Percentiles rank a stretch among this genome's conserved stretches.
These are phyloP conservation scores for Oscheius sp. DNA, from an alignment of 2,888 invertebrate genomes.

Conservation along the genomic window DNA sequence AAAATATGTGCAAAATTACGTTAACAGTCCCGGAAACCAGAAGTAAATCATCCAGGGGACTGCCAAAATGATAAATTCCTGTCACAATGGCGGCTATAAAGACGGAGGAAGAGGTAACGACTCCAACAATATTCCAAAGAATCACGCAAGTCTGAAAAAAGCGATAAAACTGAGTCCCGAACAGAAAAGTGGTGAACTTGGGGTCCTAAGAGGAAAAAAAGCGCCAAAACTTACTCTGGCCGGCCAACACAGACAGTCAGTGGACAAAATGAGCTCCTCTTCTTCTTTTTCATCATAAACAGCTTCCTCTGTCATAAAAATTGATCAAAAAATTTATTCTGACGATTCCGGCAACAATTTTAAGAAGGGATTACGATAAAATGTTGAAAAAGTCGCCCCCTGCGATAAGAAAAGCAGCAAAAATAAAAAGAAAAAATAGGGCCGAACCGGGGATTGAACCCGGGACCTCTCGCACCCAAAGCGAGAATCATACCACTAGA, in stretches of 20 bases:
- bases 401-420: too few species aligned
- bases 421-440: constrained; percentile 19
- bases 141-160: not conserved
- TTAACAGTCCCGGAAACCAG: not conserved
- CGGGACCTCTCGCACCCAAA: constrained; percentile 74
- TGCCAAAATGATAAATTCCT: not conserved
- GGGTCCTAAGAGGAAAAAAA: not conserved
- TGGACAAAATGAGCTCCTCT: not conserved
- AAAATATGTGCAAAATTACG: not conserved
- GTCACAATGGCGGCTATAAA: not conserved
- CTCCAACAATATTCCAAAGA: not conserved
- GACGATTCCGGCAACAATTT: too few species aligned
- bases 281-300: too few species aligned
- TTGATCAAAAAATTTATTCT: too few species aligned
- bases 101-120: not conserved
- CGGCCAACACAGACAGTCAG: not conserved
- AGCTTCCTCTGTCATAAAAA: too few species aligned
- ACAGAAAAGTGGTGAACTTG: not conserved
- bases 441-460: constrained; percentile 60
- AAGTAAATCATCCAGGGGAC: not conserved
- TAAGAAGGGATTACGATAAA: too few species aligned
- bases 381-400: too few species aligned
- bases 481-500: constrained; percentile 73
- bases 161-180: not conserved
- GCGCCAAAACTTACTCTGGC: not conserved